Base-by-base conservation (phyloP, 2,888 invertebrate species). In the Cephus runcator region DNA sequence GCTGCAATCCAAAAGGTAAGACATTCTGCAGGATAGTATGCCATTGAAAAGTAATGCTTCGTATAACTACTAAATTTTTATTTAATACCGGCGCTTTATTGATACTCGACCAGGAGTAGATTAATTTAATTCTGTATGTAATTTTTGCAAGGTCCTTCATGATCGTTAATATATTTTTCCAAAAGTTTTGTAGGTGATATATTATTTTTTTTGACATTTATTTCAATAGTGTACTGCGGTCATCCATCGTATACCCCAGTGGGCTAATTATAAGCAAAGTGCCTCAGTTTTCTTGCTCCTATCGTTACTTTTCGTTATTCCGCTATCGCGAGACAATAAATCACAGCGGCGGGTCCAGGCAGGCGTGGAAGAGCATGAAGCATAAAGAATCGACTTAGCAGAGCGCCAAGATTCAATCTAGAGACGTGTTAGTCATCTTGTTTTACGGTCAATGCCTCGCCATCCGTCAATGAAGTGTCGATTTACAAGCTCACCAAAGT, bases 361-460 rank as follows among this genome's bases (percentile, higher is more conserved):
- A 23, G 56, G 23, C 15, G 40, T 56, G 56, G 56, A 56, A 23
- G 23, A 56, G 1, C 56, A 56, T 15, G 15, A 15, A 15, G 40
- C 40, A 15, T 56, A 56, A 56, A 56, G 23, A 56, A 56, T 56
- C 23, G 23, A 56, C 56, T 23, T 23, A 56, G 23, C 56, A 56
- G 56, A 23, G 23, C 15, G 9, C 9, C 23, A 56, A 81, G 81
- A 82, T 82, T 79, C 69, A 80, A 82, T 81, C 82, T 78, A 12
- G 73, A 76, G 77, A 77, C 35, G 76, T 75, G 80, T 81, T 82
- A 79, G 79, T 79, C 36, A 78, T 78, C 73, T 74, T 78, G 78
- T 80, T 82, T 82, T 81, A 82, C 82, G 82, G 80, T 80, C 75
- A 77, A 75, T 77, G 82, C 77, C 69, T 80, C 75, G 69, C 15